Conservation (phyloP, 2,113 vertebrate species). For the Phylloscopus trochiloides region DNA sequence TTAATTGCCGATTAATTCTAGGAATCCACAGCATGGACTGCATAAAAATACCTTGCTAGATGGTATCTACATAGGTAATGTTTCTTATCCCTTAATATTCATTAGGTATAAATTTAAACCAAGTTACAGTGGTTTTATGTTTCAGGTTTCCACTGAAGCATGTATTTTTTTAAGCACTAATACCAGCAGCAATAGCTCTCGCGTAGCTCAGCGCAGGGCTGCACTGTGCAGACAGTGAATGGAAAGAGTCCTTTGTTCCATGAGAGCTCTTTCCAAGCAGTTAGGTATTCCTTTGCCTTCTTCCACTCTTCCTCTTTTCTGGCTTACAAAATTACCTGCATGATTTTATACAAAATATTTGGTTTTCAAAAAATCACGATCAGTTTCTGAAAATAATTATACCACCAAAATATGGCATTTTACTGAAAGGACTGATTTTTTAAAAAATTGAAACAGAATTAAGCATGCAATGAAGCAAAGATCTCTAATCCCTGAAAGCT, state of each 20-base stretch:
- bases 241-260: constrained; percentile 1
- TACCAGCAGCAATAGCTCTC: not conserved
- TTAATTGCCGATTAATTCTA: not conserved
- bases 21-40: not conserved
- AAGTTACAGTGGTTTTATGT: not conserved
- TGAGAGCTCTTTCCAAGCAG: not conserved
- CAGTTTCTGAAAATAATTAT: not conserved
- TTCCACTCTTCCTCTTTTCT: not conserved
- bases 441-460: not conserved
- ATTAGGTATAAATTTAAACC: not conserved
- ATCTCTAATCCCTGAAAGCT: not conserved
- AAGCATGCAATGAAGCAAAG: not conserved
- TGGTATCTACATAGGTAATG: not conserved
- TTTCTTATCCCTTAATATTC: not conserved
- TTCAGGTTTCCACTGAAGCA: not conserved
- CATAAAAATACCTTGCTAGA: constrained; percentile 1
- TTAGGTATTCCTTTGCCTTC: not conserved
- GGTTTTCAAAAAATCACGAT: not conserved
- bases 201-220: accelerated
- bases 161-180: not conserved
- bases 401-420: not conserved
- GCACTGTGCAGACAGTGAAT: not conserved
- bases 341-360: not conserved
- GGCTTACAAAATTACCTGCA: not conserved
- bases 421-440: not conserved